These are phyloP conservation scores for Hirudinaria manillensis DNA, from an alignment of 2,888 invertebrate genomes.

Conservation along the genomic window DNA sequence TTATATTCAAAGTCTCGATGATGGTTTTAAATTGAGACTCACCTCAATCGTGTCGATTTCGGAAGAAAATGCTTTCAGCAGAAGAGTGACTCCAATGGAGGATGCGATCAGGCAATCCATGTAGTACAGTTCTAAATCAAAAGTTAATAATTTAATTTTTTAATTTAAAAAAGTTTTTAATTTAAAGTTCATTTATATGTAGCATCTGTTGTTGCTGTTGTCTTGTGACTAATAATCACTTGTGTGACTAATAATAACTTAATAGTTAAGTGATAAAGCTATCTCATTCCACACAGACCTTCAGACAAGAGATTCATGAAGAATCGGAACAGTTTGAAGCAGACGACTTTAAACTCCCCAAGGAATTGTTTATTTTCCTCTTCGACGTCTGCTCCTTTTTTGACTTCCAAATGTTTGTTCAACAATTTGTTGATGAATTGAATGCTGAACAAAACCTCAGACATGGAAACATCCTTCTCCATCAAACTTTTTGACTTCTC, in stretches of 20 bases:
- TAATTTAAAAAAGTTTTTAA: background rate
- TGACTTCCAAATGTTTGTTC: background rate
- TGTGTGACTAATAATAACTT: no score
- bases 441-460: slow-evolving; percentile 1
- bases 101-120: slow-evolving; percentile 1
- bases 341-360: background rate
- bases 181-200: background rate
- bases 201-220: no score
- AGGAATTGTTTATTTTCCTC: background rate
- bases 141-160: background rate
- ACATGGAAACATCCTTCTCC: background rate
- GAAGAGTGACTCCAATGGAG: background rate
- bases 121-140: background rate
- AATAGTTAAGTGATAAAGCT: no score
- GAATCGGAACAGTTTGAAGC: background rate
- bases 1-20: no score
- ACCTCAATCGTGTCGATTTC: background rate
- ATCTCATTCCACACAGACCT: no score
- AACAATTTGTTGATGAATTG: slow-evolving; percentile 16
- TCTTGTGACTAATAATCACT: no score
- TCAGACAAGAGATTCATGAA: background rate
- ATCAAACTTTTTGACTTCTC: background rate
- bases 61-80: background rate
- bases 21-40: no score
- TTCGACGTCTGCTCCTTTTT: background rate